phyloP scores from a whole-genome alignment of 1,140 invertebrate species.

The Himalopsyche phryganea region DNA sequence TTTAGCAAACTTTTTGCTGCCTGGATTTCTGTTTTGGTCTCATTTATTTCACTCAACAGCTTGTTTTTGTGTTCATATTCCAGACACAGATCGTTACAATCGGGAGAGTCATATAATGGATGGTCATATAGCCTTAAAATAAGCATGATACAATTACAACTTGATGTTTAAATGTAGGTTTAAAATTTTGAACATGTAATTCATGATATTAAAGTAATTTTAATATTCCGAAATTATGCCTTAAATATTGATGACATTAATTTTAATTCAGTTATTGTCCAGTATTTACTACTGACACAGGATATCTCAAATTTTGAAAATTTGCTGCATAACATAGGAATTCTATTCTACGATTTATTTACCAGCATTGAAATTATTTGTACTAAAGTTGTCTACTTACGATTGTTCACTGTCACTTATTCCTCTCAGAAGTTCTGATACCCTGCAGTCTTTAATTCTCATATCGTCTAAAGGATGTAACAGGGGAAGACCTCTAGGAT shows the following conservation, averaged over 20 bases:
- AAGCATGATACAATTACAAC: neutral
- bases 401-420: conserved; percentile 78
- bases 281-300: too few relatives aligned
- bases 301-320: too few relatives aligned
- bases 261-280: too few relatives aligned
- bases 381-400: too few relatives aligned
- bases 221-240: too few relatives aligned
- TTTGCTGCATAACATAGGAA: too few relatives aligned
- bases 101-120: neutral
- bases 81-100: conserved; percentile 3
- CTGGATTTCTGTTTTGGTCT: conserved; percentile 12
- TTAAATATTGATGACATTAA: too few relatives aligned
- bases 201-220: too few relatives aligned
- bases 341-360: too few relatives aligned
- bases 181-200: too few relatives aligned
- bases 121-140: neutral
- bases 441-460: conserved; percentile 82
- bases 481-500: conserved; percentile 79
- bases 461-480: conserved; percentile 95
- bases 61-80: conserved; percentile 4
- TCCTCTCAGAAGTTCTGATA: conserved; percentile 74
- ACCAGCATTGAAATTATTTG: too few relatives aligned
- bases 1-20: conserved; percentile 1
- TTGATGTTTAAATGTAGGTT: too few relatives aligned
- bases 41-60: conserved; percentile 11